Conservation (phyloP, 2,888 invertebrate genomes). For the Cantharis rufa region DNA sequence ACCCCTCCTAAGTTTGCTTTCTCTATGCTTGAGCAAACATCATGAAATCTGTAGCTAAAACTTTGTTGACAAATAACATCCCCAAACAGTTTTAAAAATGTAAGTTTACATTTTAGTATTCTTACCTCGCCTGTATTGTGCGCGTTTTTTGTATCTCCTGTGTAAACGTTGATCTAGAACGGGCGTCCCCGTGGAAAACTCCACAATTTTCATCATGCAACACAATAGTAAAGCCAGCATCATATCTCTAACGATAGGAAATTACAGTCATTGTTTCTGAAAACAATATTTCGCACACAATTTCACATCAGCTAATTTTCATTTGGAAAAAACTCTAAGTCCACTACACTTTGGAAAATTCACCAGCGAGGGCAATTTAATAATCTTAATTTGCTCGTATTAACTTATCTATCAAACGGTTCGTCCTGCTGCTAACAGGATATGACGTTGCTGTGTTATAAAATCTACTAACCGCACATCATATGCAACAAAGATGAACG, state of each 20-base stretch:
- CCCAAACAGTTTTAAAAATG: neutral
- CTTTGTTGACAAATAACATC: neutral
- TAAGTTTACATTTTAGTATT: neutral
- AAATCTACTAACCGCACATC: slow-evolving; percentile 14
- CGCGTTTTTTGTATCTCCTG: slow-evolving; percentile 35
- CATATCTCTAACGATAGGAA: slow-evolving; percentile 42
- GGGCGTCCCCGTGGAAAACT: slow-evolving; percentile 56
- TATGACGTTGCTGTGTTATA: slow-evolving; percentile 35
- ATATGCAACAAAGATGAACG: neutral
- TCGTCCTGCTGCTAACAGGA: slow-evolving; percentile 35
- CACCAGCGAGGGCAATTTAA: slow-evolving; percentile 6
- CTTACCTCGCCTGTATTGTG: slow-evolving; percentile 29
- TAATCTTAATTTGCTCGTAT: slow-evolving; percentile 15
- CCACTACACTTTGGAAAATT: neutral
- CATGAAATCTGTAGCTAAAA: neutral
- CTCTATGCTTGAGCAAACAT: neutral
- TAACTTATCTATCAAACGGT: slow-evolving; percentile 26
- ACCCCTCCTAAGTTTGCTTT: neutral
- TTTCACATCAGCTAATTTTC: neutral
- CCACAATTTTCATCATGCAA: slow-evolving; percentile 66
- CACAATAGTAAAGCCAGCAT: slow-evolving; percentile 65
- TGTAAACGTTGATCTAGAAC: slow-evolving; percentile 25
- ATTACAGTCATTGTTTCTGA: slow-evolving; percentile 34
- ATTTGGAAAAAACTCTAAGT: neutral
- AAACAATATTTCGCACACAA: neutral